phyloP scores from a whole-genome alignment of 2,888 invertebrate genomes.

The Lasioglossum oenotherae region DNA sequence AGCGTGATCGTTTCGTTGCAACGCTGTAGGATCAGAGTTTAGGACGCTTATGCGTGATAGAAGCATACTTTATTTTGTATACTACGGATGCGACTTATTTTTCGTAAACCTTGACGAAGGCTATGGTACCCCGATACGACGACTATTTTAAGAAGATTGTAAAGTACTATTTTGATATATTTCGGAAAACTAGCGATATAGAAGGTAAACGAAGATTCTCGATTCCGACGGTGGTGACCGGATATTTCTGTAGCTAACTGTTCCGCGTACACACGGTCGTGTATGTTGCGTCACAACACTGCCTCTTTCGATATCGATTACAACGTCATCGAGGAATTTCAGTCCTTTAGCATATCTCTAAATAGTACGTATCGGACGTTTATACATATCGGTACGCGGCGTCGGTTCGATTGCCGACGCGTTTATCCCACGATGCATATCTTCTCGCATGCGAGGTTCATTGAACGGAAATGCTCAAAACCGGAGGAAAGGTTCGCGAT shows the following conservation, averaged over 20 bases:
- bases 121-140: conserved; percentile 3
- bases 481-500: conserved; percentile 12
- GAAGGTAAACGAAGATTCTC: not conserved
- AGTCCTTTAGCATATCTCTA: conserved; percentile 2
- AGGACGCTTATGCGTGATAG: not conserved
- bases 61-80: not conserved
- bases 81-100: not conserved
- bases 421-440: conserved; percentile 15
- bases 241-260: conserved; percentile 9
- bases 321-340: conserved; percentile 32
- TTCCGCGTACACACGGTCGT: not conserved
- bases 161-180: conserved; percentile 16
- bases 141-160: conserved; percentile 15
- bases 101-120: not conserved
- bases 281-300: conserved; percentile 33
- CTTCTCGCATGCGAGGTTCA: not conserved
- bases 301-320: conserved; percentile 49
- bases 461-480: conserved; percentile 20
- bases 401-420: not conserved
- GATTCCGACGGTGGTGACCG: not conserved
- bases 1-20: not conserved
- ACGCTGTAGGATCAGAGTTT: not conserved
- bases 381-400: conserved; percentile 29
- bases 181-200: conserved; percentile 9
- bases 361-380: conserved; percentile 15